Conservation (phyloP, 1,140 invertebrate species). For the Drosophila novamexicana region DNA sequence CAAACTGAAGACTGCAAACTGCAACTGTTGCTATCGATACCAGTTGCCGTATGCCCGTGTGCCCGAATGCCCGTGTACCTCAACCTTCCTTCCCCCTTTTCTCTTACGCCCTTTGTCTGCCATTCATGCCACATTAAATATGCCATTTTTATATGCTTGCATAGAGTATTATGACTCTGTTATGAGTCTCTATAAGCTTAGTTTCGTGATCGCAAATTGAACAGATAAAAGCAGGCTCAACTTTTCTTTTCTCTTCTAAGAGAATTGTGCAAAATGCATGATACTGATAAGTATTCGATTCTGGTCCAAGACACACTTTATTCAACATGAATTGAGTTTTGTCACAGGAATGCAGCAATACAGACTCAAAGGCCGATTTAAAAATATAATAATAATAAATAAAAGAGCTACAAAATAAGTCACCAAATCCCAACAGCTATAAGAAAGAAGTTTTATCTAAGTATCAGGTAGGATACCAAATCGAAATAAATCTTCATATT, state of each 20-base stretch:
- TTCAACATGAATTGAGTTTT: no score
- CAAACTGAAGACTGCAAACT: conserved; percentile 37
- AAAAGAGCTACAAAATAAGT: no score
- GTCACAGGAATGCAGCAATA: no score
- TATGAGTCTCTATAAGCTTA: conserved; percentile 24
- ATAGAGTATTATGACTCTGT: conserved; percentile 30
- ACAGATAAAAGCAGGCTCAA: conserved; percentile 2
- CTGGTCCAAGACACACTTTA: no score
- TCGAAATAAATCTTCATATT: no score
- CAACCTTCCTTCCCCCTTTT: background rate
- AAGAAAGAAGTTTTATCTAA: no score
- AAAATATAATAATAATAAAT: no score
- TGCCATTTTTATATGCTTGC: conserved; percentile 35
- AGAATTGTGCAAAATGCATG: no score
- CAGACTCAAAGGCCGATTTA: no score
- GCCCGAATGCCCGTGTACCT: background rate
- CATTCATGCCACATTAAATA: conserved; percentile 46
- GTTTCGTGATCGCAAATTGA: conserved; percentile 11
- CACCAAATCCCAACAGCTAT: no score
- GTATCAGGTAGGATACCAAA: no score
- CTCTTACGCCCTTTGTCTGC: background rate
- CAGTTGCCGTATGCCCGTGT: conserved; percentile 20
- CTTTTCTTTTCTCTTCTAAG: background rate
- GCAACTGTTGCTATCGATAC: conserved; percentile 67
- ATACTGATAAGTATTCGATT: no score